A percentile compares a stretch with the other conserved stretches of the same genome.
phyloP scores from a whole-genome alignment of 2,888 invertebrate species.

The Apamea sordens region DNA sequence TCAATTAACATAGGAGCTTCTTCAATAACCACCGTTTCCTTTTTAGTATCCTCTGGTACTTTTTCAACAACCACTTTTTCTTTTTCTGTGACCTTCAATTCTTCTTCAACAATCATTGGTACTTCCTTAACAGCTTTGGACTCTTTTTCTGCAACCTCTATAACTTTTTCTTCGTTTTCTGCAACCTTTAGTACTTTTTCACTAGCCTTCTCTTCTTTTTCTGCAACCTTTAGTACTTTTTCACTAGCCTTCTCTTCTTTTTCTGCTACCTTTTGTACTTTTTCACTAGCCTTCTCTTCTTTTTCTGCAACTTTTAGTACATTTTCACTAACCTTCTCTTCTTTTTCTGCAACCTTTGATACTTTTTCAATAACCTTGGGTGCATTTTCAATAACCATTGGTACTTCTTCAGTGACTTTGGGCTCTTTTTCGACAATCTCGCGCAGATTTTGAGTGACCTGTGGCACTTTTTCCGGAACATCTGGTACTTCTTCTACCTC shows the following conservation, averaged over 20 bases:
- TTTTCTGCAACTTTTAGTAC: not conserved
- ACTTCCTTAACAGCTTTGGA: slow-evolving; percentile 2
- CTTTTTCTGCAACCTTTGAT: not conserved
- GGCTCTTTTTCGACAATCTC: slow-evolving; percentile 1
- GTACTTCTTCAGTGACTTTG: slow-evolving; percentile 8
- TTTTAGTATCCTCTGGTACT: not conserved
- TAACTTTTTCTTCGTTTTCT: not conserved
- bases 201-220: slow-evolving; percentile 3
- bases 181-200: not conserved
- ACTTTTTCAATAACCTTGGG: not conserved
- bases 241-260: not conserved
- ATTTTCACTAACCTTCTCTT: not conserved
- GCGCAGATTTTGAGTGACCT: not conserved
- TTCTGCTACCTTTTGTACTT: not conserved
- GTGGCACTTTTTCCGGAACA: not conserved
- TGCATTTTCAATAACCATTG: not conserved
- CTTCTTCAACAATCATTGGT: slow-evolving; percentile 29
- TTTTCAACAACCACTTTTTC: not conserved
- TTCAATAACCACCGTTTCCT: not conserved
- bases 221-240: not conserved
- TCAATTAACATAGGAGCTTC: not conserved
- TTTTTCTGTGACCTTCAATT: not conserved
- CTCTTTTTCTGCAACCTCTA: not conserved
- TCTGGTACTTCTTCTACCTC: slow-evolving; percentile 6
- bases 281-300: slow-evolving; percentile 5